Evolutionary conservation across 2,888 invertebrate species (phyloP).

Genomic region (Rhimphoctona megacephalus): DNA sequence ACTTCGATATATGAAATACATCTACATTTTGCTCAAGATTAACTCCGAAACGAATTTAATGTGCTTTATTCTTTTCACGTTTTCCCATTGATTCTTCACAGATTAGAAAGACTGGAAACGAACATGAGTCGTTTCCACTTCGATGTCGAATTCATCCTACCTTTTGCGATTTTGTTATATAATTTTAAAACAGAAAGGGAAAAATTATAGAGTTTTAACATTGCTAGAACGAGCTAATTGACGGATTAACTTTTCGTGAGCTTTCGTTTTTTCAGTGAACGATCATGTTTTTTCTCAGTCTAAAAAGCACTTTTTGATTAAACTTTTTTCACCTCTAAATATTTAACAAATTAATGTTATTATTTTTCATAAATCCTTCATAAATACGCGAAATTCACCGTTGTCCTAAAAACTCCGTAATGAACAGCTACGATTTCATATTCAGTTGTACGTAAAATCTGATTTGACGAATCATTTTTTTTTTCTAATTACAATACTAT

Average conservation of each 20-base stretch:
- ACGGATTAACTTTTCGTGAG: background rate
- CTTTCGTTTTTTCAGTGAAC: background rate
- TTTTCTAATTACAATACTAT: background rate
- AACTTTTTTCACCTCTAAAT: background rate
- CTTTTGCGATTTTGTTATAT: slow-evolving; percentile 20
- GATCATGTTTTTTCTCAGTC: background rate
- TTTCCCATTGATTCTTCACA: slow-evolving; percentile 25
- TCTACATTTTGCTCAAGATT: slow-evolving; percentile 58
- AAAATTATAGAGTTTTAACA: background rate
- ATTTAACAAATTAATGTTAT: background rate
- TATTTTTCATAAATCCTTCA: background rate
- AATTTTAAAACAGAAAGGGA: background rate
- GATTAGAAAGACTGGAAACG: background rate
- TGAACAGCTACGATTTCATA: background rate
- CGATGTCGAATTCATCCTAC: slow-evolving; percentile 17
- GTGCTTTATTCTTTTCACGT: slow-evolving; percentile 35
- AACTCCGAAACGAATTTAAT: slow-evolving; percentile 60
- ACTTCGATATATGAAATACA: slow-evolving; percentile 58
- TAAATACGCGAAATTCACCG: background rate
- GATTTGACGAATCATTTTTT: background rate
- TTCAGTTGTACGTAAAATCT: background rate
- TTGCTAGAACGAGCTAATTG: background rate
- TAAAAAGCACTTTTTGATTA: background rate
- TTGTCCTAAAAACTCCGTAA: background rate
- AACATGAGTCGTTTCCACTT: slow-evolving; percentile 5